Evolutionary conservation across 2,797 vertebrate genomes (phyloP), one percentile per base, ranked within the genome.

Genomic region (Synaphobranchus kaupii): DNA sequence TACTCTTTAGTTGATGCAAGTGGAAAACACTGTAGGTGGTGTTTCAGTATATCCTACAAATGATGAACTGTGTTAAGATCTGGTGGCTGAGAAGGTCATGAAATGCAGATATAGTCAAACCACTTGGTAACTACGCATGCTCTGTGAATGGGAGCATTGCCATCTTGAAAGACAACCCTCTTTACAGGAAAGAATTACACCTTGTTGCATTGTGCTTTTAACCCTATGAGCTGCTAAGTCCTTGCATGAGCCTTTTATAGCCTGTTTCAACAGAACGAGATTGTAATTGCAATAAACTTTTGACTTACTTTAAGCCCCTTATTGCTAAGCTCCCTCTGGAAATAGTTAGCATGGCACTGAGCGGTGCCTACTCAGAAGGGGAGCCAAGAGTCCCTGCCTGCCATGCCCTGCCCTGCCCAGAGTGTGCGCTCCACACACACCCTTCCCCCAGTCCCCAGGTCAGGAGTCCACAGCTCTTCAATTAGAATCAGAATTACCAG

Each of bases 381-480:
- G 5, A 4, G n/a, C n/a, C 66, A 60, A 83, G 54, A 52, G 58
- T 84, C 76, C 91, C 88, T 82, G 89, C 92, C 92, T 84, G 89
- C 90, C 91, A 90, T 34, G 87, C 63, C 8, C n/a, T 28, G 34
- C 5, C 63, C 8, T 20, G n/a, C 8, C 48, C 54, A 54, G 12
- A 13, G 34, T 20, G 31, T 39, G 52, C 10, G 73, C 34, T 10
- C 52, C 58, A 8, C n/a, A 31, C 76, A 31, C 78, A 58, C 48
- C 54, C 12, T 39, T 44, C 34, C 15, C 13, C 31, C 22, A 39
- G 50, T 83, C 34, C 66, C 15, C 31, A 87, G 90, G 89, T 58
- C 88, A 87, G 89, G 88, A 90, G 90, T 92, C 91, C 92, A 86
- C 92, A 48, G 47, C 48, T 71, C 84, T 52, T 47, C n/a, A 50